These are phyloP conservation scores for Phortica okadai DNA, from an alignment of 2,888 invertebrate genomes.

Conservation along the genomic window DNA sequence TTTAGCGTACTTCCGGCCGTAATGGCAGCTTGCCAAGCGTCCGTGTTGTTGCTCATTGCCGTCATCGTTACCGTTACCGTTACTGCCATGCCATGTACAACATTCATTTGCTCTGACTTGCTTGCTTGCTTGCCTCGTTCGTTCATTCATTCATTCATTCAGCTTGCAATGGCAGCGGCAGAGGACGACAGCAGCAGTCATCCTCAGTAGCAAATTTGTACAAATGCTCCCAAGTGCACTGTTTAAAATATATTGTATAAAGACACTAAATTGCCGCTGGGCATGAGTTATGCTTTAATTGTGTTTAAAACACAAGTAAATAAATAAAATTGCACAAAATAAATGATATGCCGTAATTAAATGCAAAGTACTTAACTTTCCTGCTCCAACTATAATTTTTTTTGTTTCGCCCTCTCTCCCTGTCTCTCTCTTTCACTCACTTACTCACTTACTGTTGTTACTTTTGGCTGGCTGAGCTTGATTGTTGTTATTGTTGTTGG, in stretches of 20 bases:
- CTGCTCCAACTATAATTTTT: not conserved
- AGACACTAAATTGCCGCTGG: slow-evolving; percentile 64
- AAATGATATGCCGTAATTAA: slow-evolving; percentile 39
- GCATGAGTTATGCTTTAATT: slow-evolving; percentile 70
- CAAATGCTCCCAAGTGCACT: slow-evolving; percentile 63
- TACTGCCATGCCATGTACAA: not conserved
- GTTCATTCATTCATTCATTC: not conserved
- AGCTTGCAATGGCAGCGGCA: not conserved
- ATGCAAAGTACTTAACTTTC: slow-evolving; percentile 35
- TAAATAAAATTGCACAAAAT: slow-evolving; percentile 39
- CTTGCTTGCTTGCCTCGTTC: not conserved
- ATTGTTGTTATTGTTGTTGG: no score
- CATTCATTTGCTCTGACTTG: not conserved
- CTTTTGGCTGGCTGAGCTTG: no score
- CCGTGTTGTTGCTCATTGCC: not conserved
- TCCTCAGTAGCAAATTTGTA: slow-evolving; percentile 44
- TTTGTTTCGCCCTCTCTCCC: not conserved
- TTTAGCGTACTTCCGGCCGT: not conserved
- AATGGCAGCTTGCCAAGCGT: slow-evolving; percentile 3
- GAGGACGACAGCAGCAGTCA: not conserved
- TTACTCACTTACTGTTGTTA: no score
- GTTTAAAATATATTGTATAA: slow-evolving; percentile 60
- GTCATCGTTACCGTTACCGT: no score
- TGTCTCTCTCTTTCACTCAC: no score
- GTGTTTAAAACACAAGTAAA: slow-evolving; percentile 38